Base-by-base conservation (phyloP, 2,113 vertebrate genomes). In the Elachura formosa region DNA sequence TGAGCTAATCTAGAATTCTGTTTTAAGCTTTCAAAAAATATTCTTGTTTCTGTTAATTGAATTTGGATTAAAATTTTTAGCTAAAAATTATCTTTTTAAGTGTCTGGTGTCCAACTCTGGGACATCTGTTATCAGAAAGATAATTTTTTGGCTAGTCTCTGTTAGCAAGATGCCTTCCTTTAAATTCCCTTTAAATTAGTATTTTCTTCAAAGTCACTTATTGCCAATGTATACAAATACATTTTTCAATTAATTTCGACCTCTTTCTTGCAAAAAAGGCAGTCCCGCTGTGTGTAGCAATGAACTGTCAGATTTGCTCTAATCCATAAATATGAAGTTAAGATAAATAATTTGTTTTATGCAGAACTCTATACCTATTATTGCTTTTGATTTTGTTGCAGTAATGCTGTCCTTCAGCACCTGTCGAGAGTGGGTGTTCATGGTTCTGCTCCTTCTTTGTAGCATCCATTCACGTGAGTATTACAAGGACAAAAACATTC, bases 381-480 rank as follows among this genome's bases (percentile, higher is more conserved):
- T 3, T 76, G 7, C 64, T 82, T 23, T 91, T 93, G 33, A 11
- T 77, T 94, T 96, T 58, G 14, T 93, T 97, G 59, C 85, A 97
- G 97, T 63, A 55, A 90, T 92, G 87, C 41, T 87, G 77, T 21
- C 21, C 10, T 41, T 34, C 13, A 12, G 43, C 45, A 22, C 36
- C 13, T 14, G 0, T 31, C 21, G 21, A 28, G 73, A 0, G 1
- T 59, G 90, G 87, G 55, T 16, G n/a, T 83, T 1, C 29, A 20
- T 79, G 73, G 56, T 91, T 9, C 49, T 93, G 40, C 11, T 93
- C 26, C 45, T 96, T 71, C 73, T 88, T 43, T 68, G 22, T 29
- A 66, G 51, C 28, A 1, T 89, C 83, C 21, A 10, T 46, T 78
- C 87, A 51, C 7, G 96, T 97, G 92, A 97, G 96, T 97, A 95